Base-by-base conservation (phyloP, 1,140 invertebrate genomes). In the Drosophila nasuta region DNA sequence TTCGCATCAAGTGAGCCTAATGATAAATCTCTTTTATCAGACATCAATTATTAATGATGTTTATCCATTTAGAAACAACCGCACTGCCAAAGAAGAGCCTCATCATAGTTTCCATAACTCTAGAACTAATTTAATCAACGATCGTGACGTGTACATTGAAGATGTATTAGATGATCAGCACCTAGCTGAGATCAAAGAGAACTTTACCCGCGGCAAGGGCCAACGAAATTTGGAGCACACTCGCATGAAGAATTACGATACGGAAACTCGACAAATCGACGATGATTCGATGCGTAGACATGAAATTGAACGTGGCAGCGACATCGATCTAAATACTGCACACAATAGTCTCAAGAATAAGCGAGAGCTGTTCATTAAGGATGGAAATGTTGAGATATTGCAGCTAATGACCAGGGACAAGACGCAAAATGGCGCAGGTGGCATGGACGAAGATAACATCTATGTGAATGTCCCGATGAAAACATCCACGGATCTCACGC, bases 301-400 rank as follows among this genome's bases (percentile, higher is more conserved):
- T 81, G 96, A 97, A 92, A 94, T 96, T 33, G 96, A 96, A 60
- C 93, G 96, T 49, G 96, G 95, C n/a, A 96, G 96, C 8, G 96
- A 96, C 64, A 91, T 94, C 20, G 93, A 93, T 48, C 94, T 94
- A 35, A 94, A 94, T 71, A 85, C 77, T 0, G 82, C 75, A 0
- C 73, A 91, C 6, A 83, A 83, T n/a, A 92, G 91, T 60, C 72
- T 93, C 2, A 91, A 87, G 20, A 82, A 81, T 43, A 94, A 93
- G 15, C 93, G 96, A 41, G 96, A 96, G 77, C 94, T 95, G 78
- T 97, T 96, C 83, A 96, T 96, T 20, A 95, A 96, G 81, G 96
- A 97, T 82, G 96, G 96, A 0, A 96, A 97, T 79, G 95, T 96
- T 1, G 96, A 97, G 93, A 96, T 97, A 56, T 92, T 97, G 48